Evolutionary conservation across 2,113 vertebrate species (phyloP).

Genomic region (Talpa occidentalis): DNA sequence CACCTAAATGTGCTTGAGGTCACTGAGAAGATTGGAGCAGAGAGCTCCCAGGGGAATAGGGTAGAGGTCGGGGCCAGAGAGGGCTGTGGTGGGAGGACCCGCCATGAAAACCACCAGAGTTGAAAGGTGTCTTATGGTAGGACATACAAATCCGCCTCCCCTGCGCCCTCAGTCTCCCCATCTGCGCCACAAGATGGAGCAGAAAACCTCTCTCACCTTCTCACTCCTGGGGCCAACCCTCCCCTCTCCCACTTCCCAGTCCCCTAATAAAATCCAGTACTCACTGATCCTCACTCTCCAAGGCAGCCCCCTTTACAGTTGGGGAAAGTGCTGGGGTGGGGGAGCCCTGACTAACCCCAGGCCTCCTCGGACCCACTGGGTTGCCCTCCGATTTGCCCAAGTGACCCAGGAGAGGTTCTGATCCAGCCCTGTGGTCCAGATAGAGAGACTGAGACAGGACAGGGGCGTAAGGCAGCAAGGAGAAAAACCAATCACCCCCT

Average conservation of each 20-base stretch:
- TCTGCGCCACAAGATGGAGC: too few relatives aligned
- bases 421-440: neutral
- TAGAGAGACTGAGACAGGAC: neutral
- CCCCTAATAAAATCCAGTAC: too few relatives aligned
- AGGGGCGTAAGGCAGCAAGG: neutral
- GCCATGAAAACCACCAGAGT: rapidly evolving
- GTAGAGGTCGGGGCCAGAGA: rapidly evolving
- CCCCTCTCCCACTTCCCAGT: neutral
- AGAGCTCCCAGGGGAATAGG: too few relatives aligned
- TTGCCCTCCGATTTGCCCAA: neutral
- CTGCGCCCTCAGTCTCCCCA: neutral
- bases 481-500: neutral
- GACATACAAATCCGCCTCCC: neutral
- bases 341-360: rapidly evolving
- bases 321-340: neutral
- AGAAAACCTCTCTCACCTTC: too few relatives aligned
- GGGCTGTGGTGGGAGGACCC: rapidly evolving
- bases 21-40: neutral
- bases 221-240: too few relatives aligned
- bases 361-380: rapidly evolving
- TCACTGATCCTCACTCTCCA: neutral
- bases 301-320: neutral
- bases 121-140: neutral
- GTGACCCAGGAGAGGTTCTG: neutral
- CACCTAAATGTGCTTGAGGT: too few relatives aligned